A percentile compares a stretch with the other conserved stretches of the same genome.
These are phyloP conservation scores for Allobates femoralis DNA, from an alignment of 2,797 vertebrate species.

Conservation along the genomic window DNA sequence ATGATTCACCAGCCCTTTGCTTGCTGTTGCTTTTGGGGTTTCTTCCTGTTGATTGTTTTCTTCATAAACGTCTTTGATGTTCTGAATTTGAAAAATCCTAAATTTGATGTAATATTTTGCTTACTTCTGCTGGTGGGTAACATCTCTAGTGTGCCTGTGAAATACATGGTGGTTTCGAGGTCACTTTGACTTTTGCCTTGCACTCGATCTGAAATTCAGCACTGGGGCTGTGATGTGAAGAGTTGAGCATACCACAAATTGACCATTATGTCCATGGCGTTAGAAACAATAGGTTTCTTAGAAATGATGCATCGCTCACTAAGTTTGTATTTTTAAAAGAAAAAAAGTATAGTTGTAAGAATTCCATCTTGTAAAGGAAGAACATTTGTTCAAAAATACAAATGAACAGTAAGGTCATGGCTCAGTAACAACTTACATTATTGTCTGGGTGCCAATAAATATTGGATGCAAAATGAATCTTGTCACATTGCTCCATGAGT, in stretches of 20 bases:
- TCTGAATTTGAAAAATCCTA: too few relatives aligned
- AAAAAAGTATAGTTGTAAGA: background rate
- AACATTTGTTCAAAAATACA: background rate
- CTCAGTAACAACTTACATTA: constrained; percentile 4
- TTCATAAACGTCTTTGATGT: background rate
- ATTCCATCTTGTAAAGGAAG: background rate
- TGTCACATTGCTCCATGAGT: constrained; percentile 3
- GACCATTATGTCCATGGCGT: background rate
- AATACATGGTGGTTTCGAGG: background rate
- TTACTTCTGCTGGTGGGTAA: background rate
- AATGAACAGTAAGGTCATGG: background rate
- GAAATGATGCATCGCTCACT: background rate
- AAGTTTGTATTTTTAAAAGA: background rate
- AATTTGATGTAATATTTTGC: background rate
- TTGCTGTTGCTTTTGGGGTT: background rate
- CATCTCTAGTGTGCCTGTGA: background rate
- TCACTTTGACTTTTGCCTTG: background rate
- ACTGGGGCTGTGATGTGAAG: background rate
- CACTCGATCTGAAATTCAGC: background rate
- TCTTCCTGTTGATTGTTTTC: background rate
- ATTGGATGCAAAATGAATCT: constrained; percentile 15
- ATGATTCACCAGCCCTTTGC: background rate
- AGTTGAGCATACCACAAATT: background rate
- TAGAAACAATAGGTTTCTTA: background rate
- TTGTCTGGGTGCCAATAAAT: constrained; percentile 37